Base-by-base conservation (phyloP, 1,140 invertebrate species). In the Idris sp. region DNA sequence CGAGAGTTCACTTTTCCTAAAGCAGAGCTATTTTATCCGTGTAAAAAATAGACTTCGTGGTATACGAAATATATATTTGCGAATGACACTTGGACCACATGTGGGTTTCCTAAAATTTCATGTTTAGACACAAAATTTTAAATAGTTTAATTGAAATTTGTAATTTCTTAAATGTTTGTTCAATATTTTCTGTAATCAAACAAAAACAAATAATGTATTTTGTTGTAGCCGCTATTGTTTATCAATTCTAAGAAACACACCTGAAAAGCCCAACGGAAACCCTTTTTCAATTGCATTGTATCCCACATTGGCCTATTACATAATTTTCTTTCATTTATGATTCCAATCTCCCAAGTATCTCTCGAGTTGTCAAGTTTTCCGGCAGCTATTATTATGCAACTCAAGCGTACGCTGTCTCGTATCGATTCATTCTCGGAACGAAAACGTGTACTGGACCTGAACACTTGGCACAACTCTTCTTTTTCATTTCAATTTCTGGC, bases 321-420 rank as follows among this genome's bases (percentile, higher is more conserved):
- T 67, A 56, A 56, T 56, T 36, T 49, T 53, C 54, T 69, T 69
- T 61, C 48, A 61, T 69, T 69, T 61, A 46, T 41, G 54, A 43
- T 69, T 51, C 25, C 65, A 69, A 69, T 69, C 38, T 59, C 65
- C 53, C 46, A 61, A 69, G 54, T 69, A 54, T 61, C 65, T 61
- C 54, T 59, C 44, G 54, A 69, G 54, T 59, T 51, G 44, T 59
- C 4, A 51, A 69, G 65, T 71, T 71, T 71, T 71, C 65, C 54
- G 65, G 38, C 38, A 22, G 46, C 65, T 59, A 59, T 71, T 61
- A 71, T 71, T 71, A 71, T 71, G 65, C 56, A 71, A 49, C 44
- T 30, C 46, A 19, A 48, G 54, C 54, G 65, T 33, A 46, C 46
- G 36, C 48, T 38, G 54, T 61, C 65, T 71, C 54, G 65, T 71